A percentile compares a stretch with the other conserved stretches of the same genome.
phyloP scores from a whole-genome alignment of 2,797 vertebrate genomes.

The Hypotaenidia okinawae region DNA sequence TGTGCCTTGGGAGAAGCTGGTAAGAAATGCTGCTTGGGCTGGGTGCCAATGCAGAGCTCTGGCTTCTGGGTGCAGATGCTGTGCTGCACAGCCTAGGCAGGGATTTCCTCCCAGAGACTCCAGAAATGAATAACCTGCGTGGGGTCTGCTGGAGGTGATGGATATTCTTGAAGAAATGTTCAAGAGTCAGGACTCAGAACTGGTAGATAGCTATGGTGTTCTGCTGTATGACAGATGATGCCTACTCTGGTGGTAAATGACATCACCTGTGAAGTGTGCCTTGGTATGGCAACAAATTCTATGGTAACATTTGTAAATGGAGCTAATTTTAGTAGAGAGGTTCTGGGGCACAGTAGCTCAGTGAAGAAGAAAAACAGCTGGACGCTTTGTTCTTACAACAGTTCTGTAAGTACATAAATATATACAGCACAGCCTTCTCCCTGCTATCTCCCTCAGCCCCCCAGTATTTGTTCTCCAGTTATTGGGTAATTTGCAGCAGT shows the following conservation, averaged over 20 bases:
- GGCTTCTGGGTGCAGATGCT: neutral
- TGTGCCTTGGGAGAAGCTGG: neutral
- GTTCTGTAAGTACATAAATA: neutral
- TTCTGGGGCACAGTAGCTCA: neutral
- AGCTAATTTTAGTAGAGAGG: constrained; percentile 12
- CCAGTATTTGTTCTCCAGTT: neutral
- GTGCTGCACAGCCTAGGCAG: neutral
- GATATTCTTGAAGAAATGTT: neutral
- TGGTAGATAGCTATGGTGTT: neutral
- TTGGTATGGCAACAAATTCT: neutral
- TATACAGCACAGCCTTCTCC: neutral
- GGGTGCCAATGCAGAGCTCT: neutral
- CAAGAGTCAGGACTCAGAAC: neutral
- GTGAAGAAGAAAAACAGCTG: neutral
- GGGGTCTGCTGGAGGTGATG: neutral
- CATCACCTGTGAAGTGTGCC: neutral
- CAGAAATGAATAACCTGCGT: neutral
- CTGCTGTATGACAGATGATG: neutral
- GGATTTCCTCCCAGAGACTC: neutral
- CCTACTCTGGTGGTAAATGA: neutral
- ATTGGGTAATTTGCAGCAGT: neutral
- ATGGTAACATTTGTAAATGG: neutral
- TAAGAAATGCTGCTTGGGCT: neutral
- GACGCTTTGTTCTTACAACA: neutral
- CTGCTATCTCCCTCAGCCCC: no score